These are phyloP conservation scores for Electrophaes corylata DNA, from an alignment of 2,888 invertebrate genomes.

Conservation along the genomic window DNA sequence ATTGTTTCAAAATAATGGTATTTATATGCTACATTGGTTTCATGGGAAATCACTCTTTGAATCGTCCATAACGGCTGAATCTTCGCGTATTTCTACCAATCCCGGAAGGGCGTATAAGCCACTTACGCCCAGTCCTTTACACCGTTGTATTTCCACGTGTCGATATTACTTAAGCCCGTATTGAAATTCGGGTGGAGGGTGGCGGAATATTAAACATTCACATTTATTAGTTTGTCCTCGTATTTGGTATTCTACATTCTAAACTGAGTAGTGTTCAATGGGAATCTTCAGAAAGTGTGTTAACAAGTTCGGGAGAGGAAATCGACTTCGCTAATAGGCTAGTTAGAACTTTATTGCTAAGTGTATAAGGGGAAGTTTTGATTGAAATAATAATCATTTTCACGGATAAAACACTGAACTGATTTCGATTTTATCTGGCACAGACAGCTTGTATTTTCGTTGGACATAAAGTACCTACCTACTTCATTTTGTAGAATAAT, in stretches of 20 bases:
- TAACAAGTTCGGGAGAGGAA: slow-evolving; percentile 56
- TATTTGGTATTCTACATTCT: slow-evolving; percentile 79
- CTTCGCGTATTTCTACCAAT: slow-evolving; percentile 41
- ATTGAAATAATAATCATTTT: background rate
- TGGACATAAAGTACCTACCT: background rate
- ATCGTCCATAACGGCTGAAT: slow-evolving; percentile 74
- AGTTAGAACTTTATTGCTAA: slow-evolving; percentile 48
- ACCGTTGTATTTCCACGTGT: slow-evolving; percentile 46
- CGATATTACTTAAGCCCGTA: slow-evolving; percentile 76
- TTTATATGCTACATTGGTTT: slow-evolving; percentile 84
- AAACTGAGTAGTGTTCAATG: slow-evolving; percentile 76
- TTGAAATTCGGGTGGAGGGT: slow-evolving; percentile 62
- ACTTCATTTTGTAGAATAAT: too few species aligned
- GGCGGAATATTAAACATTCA: slow-evolving; percentile 82
- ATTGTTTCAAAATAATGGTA: slow-evolving; percentile 83
- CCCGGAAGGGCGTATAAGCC: slow-evolving; percentile 41
- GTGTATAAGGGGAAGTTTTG: slow-evolving; percentile 16
- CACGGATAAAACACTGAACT: background rate
- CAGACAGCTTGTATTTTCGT: background rate
- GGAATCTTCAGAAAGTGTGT: slow-evolving; percentile 78
- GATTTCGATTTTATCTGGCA: background rate
- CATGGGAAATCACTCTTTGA: slow-evolving; percentile 82
- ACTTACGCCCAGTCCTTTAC: slow-evolving; percentile 30
- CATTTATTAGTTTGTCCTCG: slow-evolving; percentile 83
- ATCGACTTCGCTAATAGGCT: slow-evolving; percentile 70